Evolutionary conservation across 2,888 invertebrate species (phyloP), one percentile per base, ranked within the genome.

Genomic region (Lithophane leautieri): DNA sequence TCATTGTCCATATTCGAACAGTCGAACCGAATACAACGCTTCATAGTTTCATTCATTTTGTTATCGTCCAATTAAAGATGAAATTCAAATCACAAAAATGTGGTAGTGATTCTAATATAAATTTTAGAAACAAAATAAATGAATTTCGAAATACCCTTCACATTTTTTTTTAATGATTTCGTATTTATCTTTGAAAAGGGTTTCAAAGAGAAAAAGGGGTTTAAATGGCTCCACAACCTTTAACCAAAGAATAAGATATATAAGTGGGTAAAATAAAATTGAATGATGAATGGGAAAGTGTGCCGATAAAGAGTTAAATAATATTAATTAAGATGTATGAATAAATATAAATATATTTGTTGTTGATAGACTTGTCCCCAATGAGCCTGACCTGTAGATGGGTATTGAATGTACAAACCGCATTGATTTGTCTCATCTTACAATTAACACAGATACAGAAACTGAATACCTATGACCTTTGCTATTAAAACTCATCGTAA

Each of bases 331-430:
- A 28, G n/a, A n/a, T 40, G 11, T 44, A 12, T 40, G 2, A 52
- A 50, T 56, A 25, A 40, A 47, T 69, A 42, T 52, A 22, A 70
- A 65, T 62, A 8, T 12, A 69, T 54, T 58, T 34, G 62, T 63
- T 63, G 40, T 44, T 34, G 63, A 34, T 62, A 73, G 8, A 60
- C 54, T 61, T 82, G 85, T 62, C 61, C 73, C 75, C 86, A 76
- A 66, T 83, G 78, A 83, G 83, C 79, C 80, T 89, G 91, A 90
- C 90, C 92, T 92, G 89, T 90, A 85, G 88, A 89, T 83, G 86
- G 79, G 87, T 94, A 94, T 94, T 93, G 89, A 88, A 92, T 94
- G 86, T 90, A 90, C 91, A 92, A 92, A 95, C 95, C 95, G 87
- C 95, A 95, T 86, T 88, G 72, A 89, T 89, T 90, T 88, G 86